phyloP scores from a whole-genome alignment of 1,140 invertebrate genomes.

The Plodia interpunctella region DNA sequence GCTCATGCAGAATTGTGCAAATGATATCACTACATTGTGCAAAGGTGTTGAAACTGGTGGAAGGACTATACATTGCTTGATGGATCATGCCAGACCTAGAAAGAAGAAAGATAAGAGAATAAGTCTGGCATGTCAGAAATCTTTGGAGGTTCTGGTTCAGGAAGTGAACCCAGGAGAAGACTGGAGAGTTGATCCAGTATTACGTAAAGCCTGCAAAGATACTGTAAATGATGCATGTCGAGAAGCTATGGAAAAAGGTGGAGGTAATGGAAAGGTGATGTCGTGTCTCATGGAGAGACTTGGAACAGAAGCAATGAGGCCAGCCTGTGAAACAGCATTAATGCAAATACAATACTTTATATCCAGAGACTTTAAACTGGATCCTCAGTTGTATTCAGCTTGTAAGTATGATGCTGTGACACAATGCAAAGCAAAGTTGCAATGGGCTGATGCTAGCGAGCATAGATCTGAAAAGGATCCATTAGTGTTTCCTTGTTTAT shows the following conservation, averaged over 20 bases:
- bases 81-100: slow-evolving; percentile 89
- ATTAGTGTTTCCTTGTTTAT: slow-evolving; percentile 94
- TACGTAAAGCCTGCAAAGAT: slow-evolving; percentile 89
- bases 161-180: slow-evolving; percentile 91
- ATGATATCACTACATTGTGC: slow-evolving; percentile 89
- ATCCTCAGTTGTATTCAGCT: slow-evolving; percentile 91
- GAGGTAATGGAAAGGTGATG: slow-evolving; percentile 88
- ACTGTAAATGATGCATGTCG: slow-evolving; percentile 87
- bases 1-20: slow-evolving; percentile 91
- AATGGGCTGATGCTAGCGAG: slow-evolving; percentile 84
- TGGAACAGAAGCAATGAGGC: slow-evolving; percentile 89
- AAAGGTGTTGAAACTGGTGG: slow-evolving; percentile 86
- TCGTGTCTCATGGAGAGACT: slow-evolving; percentile 96
- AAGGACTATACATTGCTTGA: slow-evolving; percentile 96
- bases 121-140: slow-evolving; percentile 82
- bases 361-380: slow-evolving; percentile 94
- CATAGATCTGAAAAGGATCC: slow-evolving; percentile 79
- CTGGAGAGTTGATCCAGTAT: slow-evolving; percentile 93
- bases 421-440: slow-evolving; percentile 87
- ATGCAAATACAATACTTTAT: slow-evolving; percentile 99
- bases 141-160: slow-evolving; percentile 87
- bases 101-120: slow-evolving; percentile 80
- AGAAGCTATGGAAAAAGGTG: slow-evolving; percentile 74
- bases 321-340: slow-evolving; percentile 92
- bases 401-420: slow-evolving; percentile 92